phyloP scores from a whole-genome alignment of 2,113 vertebrate species.

The Halichoerus grypus region DNA sequence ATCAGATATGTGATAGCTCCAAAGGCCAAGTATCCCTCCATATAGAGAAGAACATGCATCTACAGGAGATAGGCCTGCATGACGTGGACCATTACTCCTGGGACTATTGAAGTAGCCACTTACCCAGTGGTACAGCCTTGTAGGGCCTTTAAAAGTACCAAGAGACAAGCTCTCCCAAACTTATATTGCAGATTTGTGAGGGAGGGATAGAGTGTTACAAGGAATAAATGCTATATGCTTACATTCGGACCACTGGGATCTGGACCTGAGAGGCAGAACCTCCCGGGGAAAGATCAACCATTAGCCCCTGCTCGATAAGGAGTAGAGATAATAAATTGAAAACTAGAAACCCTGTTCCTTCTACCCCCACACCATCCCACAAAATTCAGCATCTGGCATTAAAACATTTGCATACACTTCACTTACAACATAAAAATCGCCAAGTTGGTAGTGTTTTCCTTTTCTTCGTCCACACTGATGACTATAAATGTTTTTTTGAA shows the following conservation, averaged over 20 bases:
- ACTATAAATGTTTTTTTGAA: conserved; percentile 87
- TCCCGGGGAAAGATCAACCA: background rate
- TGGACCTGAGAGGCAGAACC: background rate
- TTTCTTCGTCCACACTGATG: conserved; percentile 87
- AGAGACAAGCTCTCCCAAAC: background rate
- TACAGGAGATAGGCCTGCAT: background rate
- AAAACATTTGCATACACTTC: background rate
- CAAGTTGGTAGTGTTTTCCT: conserved; percentile 85
- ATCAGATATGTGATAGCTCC: background rate
- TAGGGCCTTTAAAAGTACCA: background rate
- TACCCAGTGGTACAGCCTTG: background rate
- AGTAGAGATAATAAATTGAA: background rate
- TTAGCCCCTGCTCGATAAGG: background rate
- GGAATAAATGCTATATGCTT: background rate
- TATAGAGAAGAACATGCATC: background rate
- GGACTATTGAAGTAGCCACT: background rate
- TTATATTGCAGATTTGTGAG: background rate
- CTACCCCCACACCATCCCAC: background rate
- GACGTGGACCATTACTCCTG: background rate
- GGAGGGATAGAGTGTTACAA: accelerated
- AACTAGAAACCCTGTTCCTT: background rate
- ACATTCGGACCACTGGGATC: background rate
- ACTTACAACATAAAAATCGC: conserved; percentile 88
- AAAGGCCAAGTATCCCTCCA: background rate
- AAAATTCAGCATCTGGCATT: background rate